Percentiles rank a stretch among this genome's conserved stretches.
phyloP scores from a whole-genome alignment of 2,888 invertebrate genomes.

The Phengaris arion region DNA sequence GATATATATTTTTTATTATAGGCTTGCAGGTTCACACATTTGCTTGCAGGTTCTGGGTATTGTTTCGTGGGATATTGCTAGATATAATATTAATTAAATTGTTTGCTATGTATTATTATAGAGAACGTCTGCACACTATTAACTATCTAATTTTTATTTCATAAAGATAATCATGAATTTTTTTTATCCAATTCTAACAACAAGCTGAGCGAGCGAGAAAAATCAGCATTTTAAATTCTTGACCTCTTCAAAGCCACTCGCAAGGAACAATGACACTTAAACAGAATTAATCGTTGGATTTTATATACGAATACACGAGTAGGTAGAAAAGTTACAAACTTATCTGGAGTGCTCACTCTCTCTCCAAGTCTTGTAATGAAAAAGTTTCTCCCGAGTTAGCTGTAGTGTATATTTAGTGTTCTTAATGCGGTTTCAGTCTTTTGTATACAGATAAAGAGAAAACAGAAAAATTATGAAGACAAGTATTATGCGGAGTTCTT shows the following conservation, averaged over 20 bases:
- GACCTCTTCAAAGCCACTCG: not conserved
- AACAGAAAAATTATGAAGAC: slow-evolving; percentile 19
- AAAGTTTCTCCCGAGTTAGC: slow-evolving; percentile 1
- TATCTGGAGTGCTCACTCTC: not conserved
- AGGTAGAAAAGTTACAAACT: not conserved
- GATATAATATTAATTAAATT: no score
- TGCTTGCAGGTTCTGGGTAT: no score
- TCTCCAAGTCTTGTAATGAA: slow-evolving; percentile 22
- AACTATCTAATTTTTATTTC: no score
- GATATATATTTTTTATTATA: no score
- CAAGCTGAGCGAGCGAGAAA: not conserved
- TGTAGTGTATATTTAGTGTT: slow-evolving; percentile 19
- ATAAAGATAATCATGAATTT: not conserved
- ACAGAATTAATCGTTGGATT: not conserved
- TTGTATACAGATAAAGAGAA: slow-evolving; percentile 12
- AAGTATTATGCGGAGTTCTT: slow-evolving; percentile 1
- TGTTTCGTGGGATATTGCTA: no score
- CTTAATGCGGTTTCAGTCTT: slow-evolving; percentile 10
- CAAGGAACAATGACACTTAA: not conserved
- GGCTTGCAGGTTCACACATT: no score
- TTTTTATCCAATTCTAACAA: not conserved
- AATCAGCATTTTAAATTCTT: slow-evolving; percentile 1
- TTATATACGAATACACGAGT: not conserved
- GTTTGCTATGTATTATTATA: no score
- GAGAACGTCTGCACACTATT: no score